phyloP scores from a whole-genome alignment of 2,797 vertebrate genomes.

The Anniella stebbinsi region DNA sequence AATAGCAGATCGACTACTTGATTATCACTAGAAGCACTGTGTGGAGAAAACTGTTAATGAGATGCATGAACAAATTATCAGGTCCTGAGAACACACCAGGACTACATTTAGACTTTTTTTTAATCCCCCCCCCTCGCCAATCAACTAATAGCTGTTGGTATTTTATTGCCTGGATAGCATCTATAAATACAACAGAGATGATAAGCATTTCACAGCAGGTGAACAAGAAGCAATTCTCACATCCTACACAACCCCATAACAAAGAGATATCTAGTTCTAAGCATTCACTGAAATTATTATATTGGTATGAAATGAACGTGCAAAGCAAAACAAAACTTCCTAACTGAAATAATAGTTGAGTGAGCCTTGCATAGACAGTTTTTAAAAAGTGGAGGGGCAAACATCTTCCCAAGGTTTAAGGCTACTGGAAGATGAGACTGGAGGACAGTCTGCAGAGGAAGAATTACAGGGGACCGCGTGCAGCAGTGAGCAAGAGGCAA shows the following conservation, averaged over 20 bases:
- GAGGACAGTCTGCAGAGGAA: no score
- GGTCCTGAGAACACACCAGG: background rate
- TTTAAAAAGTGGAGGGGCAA: no score
- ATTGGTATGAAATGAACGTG: background rate
- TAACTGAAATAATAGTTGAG: background rate
- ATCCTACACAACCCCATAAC: background rate
- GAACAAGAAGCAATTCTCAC: constrained; percentile 18
- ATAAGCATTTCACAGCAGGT: background rate
- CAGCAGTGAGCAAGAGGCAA: no score
- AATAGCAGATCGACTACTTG: constrained; percentile 2
- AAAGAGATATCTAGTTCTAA: background rate
- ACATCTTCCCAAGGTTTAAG: no score
- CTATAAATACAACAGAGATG: background rate
- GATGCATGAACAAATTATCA: background rate
- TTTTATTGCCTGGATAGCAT: background rate
- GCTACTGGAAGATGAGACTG: no score
- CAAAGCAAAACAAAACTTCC: constrained; percentile 3
- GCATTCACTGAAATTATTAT: background rate
- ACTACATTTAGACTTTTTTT: constrained; percentile 2
- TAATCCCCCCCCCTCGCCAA: background rate
- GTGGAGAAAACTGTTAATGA: background rate
- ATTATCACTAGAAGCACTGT: background rate
- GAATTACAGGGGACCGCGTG: no score
- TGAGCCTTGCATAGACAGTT: no score
- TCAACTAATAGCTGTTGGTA: constrained; percentile 8